Base-by-base conservation (phyloP, 2,113 vertebrate species). In the Smithornis capensis region DNA sequence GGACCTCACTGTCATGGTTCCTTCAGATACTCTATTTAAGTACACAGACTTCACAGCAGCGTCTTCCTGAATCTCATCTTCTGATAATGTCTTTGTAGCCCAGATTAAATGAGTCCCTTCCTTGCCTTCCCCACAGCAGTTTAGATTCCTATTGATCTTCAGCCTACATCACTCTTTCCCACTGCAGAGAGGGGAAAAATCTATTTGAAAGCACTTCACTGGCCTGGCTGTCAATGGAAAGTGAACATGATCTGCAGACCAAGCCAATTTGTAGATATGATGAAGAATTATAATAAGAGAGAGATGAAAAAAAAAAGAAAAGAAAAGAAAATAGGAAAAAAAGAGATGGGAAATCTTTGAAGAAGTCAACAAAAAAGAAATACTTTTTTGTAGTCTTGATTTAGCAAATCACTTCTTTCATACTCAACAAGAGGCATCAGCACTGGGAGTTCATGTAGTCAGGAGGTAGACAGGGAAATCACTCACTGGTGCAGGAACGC, bases 391-490 rank as follows among this genome's bases (percentile, higher is more conserved):
- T 52, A 64, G 57, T 67, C 65, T 89, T 81, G 52, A 64, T 89
- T 94, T 62, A 84, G 49, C 40, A 87, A 84, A 82, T 79, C 57
- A 21, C 47, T 96, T 93, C 4, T 84, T 93, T 92, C 73, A 27
- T 44, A 38, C 38, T 71, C 44, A 78, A 7, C 53, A 53, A 4
- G 24, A 92, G 42, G 44, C 44, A 1, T 60, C 57, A 53, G 65
- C 83, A 73, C 74, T 62, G 82, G 80, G 69, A 55, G 64, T 55
- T 29, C 67, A 56, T 45, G 91, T 87, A 96, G 89, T 65, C 81
- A 82, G 90, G 74, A 89, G 83, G 73, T 50, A 90, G 79, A 93
- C 56, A 42, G 76, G 80, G 76, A 96, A 91, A 67, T 86, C 73
- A 93, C 22, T 96, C 94, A 94, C n/a, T 78, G 47, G 29, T 49